Evolutionary conservation across 2,888 invertebrate genomes (phyloP).

Genomic region (Macropis europaea): DNA sequence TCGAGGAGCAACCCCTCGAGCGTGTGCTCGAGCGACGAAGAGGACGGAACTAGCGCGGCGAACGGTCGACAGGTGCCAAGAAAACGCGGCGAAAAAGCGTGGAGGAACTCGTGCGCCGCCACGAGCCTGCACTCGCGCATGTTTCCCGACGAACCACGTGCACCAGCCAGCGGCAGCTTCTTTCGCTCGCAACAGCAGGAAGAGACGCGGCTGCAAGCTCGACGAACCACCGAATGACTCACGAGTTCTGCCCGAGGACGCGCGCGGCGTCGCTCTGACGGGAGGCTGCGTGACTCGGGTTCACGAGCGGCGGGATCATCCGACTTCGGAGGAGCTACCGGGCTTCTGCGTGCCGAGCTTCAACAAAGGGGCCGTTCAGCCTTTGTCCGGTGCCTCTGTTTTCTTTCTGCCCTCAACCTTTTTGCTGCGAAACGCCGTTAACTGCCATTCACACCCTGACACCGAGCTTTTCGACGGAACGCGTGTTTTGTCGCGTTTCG

Average conservation of each 20-base stretch:
- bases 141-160: conserved; percentile 50
- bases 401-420: too few species aligned
- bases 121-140: conserved; percentile 47
- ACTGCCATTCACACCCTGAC: too few species aligned
- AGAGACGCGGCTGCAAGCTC: too few species aligned
- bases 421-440: too few species aligned
- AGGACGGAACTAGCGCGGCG: neutral
- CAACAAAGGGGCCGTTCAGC: neutral
- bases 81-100: conserved; percentile 28
- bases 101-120: conserved; percentile 29
- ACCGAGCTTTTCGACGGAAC: too few species aligned
- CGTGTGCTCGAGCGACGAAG: neutral
- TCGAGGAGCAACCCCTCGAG: too few species aligned
- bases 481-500: too few species aligned
- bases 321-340: conserved; percentile 1
- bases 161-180: too few species aligned
- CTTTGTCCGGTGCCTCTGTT: neutral
- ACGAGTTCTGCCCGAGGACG: conserved; percentile 31
- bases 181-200: too few species aligned
- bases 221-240: too few species aligned
- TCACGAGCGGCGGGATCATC: conserved; percentile 17
- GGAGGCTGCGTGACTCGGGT: conserved; percentile 42
- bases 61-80: conserved; percentile 36
- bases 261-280: conserved; percentile 21
- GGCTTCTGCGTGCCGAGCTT: neutral